Evolutionary conservation across 2,888 invertebrate species (phyloP), one percentile per base, ranked within the genome.

Genomic region (Drosophila atripex): DNA sequence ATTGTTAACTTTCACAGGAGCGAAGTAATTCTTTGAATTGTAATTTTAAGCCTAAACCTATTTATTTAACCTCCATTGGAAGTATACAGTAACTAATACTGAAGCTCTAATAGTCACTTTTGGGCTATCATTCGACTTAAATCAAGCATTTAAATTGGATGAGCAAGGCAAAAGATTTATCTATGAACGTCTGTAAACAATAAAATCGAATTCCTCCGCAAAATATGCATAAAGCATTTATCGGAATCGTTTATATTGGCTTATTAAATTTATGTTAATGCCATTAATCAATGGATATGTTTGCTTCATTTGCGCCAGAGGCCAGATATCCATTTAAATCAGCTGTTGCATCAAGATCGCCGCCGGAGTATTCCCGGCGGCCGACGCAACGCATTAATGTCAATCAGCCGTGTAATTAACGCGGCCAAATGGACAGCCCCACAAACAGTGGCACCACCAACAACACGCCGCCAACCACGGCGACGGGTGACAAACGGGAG

Each of bases 321-420:
- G 32, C 14, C 49, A 49, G 39, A 56, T 49, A 68, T 47, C 41
- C 47, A 51, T 64, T 64, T 52, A 73, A 64, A 73, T 71, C 49
- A 64, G 45, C 50, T 39, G 64, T 85, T 85, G 82, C 75, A 77
- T 56, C 66, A 59, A 69, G 70, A 50, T 52, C 68, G 43, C 58
- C 71, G 57, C 21, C 49, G 57, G 21, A 18, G 51, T 52, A 52
- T 35, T 25, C 30, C 45, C 51, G 45, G 32, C 54, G 57, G 47
- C 59, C 55, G 21, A 16, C 30, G 28, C 28, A 43, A 41, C 51
- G 79, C 76, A 85, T 87, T 87, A 82, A 74, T 82, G 82, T 77
- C 86, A 82, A 85, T 82, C 86, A 82, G 71, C 51, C 58, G 61
- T 60, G 68, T 85, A 85, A 87, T 87, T 82, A 87, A 79, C 60